A percentile compares a stretch with the other conserved stretches of the same genome.
Evolutionary conservation across 2,113 vertebrate species (phyloP).

Genomic region (Mus musculus): DNA sequence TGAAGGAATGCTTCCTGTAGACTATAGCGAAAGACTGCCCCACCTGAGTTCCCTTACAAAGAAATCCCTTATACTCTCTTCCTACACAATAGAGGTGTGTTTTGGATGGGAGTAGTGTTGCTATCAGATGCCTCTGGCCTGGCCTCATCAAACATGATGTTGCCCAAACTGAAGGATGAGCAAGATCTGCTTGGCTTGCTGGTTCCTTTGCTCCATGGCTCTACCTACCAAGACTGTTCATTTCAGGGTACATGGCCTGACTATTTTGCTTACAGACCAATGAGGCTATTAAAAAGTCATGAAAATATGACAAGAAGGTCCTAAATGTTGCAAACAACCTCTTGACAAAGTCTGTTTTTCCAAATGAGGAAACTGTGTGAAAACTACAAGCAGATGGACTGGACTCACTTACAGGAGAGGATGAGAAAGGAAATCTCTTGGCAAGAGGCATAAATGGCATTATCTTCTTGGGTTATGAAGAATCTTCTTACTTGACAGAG

Average conservation of each 20-base stretch:
- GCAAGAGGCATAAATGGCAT: constrained; percentile 15
- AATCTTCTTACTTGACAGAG: background rate
- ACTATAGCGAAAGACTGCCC: background rate
- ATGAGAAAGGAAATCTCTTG: constrained; percentile 59
- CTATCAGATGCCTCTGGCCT: constrained; percentile 27
- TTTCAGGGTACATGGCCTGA: background rate
- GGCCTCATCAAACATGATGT: background rate
- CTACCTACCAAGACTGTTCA: background rate
- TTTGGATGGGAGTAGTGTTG: background rate
- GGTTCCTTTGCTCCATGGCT: background rate
- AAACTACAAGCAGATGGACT: constrained; percentile 53
- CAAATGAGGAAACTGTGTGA: constrained; percentile 63
- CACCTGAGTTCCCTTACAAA: constrained; percentile 5
- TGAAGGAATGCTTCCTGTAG: background rate
- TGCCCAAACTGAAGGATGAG: constrained; percentile 29
- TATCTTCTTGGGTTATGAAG: constrained; percentile 31
- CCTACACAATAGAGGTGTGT: background rate
- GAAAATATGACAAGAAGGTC: constrained; percentile 39
- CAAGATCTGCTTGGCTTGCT: background rate
- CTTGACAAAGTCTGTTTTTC: constrained; percentile 35
- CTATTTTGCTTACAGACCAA: constrained; percentile 29
- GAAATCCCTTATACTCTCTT: constrained; percentile 29
- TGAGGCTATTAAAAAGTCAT: constrained; percentile 40
- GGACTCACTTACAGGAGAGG: constrained; percentile 45
- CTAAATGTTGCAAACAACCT: background rate